phyloP scores from a whole-genome alignment of 2,113 vertebrate species.

The Monopterus albus region DNA sequence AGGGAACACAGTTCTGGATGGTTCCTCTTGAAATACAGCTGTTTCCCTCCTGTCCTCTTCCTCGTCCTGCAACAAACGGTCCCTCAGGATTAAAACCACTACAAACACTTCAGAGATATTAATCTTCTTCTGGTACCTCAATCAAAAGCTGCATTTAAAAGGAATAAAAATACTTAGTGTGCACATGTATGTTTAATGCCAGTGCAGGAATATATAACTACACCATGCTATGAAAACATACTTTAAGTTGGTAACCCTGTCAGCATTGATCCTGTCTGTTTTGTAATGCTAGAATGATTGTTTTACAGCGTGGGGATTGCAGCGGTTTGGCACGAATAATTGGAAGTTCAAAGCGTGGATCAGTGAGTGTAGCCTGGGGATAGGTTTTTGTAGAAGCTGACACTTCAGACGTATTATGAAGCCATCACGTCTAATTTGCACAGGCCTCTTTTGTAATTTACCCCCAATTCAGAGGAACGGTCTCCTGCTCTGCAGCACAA shows the following conservation, averaged over 20 bases:
- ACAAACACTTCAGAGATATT: constrained; percentile 67
- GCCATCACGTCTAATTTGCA: constrained; percentile 76
- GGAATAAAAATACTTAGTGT: constrained; percentile 12
- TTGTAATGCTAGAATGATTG: constrained; percentile 51
- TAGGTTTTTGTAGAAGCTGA: constrained; percentile 62
- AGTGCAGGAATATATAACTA: constrained; percentile 27
- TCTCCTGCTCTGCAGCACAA: constrained; percentile 68
- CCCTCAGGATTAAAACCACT: constrained; percentile 66
- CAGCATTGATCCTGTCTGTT: constrained; percentile 54
- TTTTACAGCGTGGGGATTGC: constrained; percentile 65
- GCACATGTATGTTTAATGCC: constrained; percentile 13
- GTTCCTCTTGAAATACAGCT: constrained; percentile 72
- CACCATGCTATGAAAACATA: constrained; percentile 22
- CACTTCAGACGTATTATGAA: constrained; percentile 75
- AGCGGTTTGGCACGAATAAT: constrained; percentile 66
- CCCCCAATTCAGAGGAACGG: constrained; percentile 67
- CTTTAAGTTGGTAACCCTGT: constrained; percentile 37
- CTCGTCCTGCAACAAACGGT: constrained; percentile 58
- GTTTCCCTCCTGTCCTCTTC: constrained; percentile 58
- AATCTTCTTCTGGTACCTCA: constrained; percentile 56
- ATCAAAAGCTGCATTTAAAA: constrained; percentile 48
- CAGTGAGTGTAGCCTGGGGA: constrained; percentile 64
- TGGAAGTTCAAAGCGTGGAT: constrained; percentile 68
- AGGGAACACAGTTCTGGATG: constrained; percentile 51
- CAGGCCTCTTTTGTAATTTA: constrained; percentile 74